These are phyloP conservation scores for Mus caroli DNA, from an alignment of 2,797 vertebrate genomes.

Conservation along the genomic window DNA sequence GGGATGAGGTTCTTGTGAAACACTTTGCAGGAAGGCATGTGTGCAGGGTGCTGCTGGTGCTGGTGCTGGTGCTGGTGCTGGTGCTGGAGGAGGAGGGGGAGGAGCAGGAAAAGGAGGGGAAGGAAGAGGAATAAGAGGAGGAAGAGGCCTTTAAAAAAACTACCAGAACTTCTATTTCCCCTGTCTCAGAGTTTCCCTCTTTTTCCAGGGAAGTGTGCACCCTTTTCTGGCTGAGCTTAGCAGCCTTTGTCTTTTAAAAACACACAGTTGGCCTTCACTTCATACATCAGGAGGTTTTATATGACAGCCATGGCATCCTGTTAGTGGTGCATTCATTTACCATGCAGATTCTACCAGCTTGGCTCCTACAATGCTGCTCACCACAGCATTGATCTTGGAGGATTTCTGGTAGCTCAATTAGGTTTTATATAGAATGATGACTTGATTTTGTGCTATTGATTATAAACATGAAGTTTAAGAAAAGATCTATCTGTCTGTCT, in stretches of 20 bases:
- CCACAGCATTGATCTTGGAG: background rate
- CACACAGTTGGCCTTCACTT: background rate
- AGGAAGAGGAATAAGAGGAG: too few species aligned
- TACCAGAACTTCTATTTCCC: background rate
- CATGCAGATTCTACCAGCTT: background rate
- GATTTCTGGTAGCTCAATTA: background rate
- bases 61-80: too few species aligned
- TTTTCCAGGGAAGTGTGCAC: background rate
- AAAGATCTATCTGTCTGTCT: background rate
- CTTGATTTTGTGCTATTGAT: constrained; percentile 11
- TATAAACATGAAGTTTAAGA: background rate
- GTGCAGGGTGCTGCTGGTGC: background rate
- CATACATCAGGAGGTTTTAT: background rate
- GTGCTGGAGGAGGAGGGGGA: too few species aligned
- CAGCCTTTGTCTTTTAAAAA: background rate
- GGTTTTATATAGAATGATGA: background rate
- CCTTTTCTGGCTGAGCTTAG: constrained; percentile 11
- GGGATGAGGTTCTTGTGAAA: background rate
- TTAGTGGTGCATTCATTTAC: background rate
- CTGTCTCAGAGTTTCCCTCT: background rate
- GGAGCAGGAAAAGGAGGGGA: too few species aligned
- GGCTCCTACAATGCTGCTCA: background rate
- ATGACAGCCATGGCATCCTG: background rate
- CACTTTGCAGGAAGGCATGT: background rate
- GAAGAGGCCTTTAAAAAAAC: background rate